These are phyloP conservation scores for Chrysolina oricalcia DNA, from an alignment of 2,888 invertebrate species.

Conservation along the genomic window DNA sequence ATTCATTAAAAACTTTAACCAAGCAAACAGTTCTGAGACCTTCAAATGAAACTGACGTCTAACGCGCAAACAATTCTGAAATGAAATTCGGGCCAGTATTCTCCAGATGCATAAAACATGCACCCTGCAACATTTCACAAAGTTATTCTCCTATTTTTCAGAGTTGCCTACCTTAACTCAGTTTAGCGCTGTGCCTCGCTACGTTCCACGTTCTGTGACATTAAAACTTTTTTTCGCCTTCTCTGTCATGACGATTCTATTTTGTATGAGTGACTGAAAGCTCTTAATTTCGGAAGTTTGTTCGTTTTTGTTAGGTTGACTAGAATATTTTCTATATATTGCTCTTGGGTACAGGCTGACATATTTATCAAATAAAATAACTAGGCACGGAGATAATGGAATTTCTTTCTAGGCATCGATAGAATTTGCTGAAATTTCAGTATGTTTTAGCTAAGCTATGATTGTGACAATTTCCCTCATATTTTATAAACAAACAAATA, in stretches of 20 bases:
- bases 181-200: background rate
- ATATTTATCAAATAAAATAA: no score
- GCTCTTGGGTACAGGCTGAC: no score
- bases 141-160: slow-evolving; percentile 4
- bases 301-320: no score
- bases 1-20: background rate
- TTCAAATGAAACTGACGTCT: slow-evolving; percentile 5
- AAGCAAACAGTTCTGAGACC: background rate
- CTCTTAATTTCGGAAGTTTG: no score
- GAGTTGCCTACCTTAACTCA: slow-evolving; percentile 8
- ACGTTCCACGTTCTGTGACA: background rate
- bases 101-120: slow-evolving; percentile 22
- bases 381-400: no score
- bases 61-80: slow-evolving; percentile 10
- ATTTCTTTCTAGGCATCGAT: no score
- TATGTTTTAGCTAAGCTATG: no score
- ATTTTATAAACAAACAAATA: no score
- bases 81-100: slow-evolving; percentile 9
- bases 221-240: background rate
- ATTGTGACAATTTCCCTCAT: no score
- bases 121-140: background rate
- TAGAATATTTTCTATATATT: no score
- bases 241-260: background rate
- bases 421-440: no score
- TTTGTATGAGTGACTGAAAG: background rate